Base-by-base conservation (phyloP, 2,797 vertebrate species). In the Phrynocephalus forsythii region DNA sequence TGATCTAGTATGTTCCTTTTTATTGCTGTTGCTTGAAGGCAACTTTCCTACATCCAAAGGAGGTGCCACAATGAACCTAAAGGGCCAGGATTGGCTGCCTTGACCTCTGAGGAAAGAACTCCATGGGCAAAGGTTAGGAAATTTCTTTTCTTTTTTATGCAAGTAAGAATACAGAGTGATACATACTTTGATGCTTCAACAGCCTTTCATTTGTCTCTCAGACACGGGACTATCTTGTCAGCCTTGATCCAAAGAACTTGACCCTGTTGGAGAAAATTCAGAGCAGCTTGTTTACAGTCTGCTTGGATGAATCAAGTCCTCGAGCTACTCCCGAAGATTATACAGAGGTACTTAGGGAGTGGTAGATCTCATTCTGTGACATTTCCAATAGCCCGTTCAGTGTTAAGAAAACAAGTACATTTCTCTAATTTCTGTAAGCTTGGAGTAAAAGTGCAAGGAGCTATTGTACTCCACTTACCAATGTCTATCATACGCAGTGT, bases 61-160 rank as follows among this genome's bases (percentile, higher is more conserved):
- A 93, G 92, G 75, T 99, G 99, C 93, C 96, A 96, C 3, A 95
- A 91, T 90, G 96, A 98, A 86, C 96, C 97, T 13, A 95, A 96
- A 20, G 99, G 99, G 60, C 97, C 98, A 1, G 97, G 98, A 44
- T 80, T 99, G 56, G 92, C 97, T 30, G 97, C 96, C 18, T 96
- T 99, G 79, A 99, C 99, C 88, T 97, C 97, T 83, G 98, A 97
- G 28, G 98, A 99, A 91, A 97, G 99, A 92, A 98, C 98, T 4
- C 96, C 91, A 26, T 99, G 99, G 99, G 99, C 99, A 2, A 96
- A 98, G 97, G 99, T 99, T 79, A 68, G 92, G 90, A 68, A 88
- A 52, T 56, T 92, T 83, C 6, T 67, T 16, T 20, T 26, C 3
- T 85, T 86, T 78, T 66, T 73, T 3, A 86, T 6, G 16, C 16